Percentiles rank a stretch among this genome's conserved stretches.
Conservation (phyloP, 2,113 vertebrate species). For the Ardeotis arabs region DNA sequence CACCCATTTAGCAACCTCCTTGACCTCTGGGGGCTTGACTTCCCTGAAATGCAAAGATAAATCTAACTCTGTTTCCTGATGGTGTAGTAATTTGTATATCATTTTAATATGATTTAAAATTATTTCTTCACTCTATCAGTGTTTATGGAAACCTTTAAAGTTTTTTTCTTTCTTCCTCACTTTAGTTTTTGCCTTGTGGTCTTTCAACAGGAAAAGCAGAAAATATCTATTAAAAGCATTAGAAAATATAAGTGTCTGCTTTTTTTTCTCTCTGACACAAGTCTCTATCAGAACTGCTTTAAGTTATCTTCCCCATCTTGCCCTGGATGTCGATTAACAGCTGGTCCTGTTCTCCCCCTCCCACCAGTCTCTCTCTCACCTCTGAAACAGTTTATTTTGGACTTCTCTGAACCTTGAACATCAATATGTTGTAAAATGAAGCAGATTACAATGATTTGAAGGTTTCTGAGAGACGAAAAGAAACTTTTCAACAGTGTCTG, state of each 20-base stretch:
- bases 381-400: background rate
- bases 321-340: background rate
- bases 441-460: background rate
- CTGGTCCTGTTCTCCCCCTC: background rate
- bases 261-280: background rate
- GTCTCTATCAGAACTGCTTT: background rate
- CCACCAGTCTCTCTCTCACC: background rate
- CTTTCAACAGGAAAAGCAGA: background rate
- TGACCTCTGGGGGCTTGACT: constrained; percentile 22
- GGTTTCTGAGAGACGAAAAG: background rate
- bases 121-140: background rate
- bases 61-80: background rate
- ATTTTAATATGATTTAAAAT: background rate
- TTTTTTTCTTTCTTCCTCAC: background rate
- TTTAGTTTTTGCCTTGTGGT: background rate
- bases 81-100: background rate
- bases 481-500: background rate
- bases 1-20: constrained; percentile 16
- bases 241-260: background rate
- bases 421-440: background rate
- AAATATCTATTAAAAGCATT: background rate
- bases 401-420: background rate
- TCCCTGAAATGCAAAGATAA: constrained; percentile 7
- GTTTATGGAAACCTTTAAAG: background rate
- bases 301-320: background rate